Evolutionary conservation across 2,888 invertebrate species (phyloP), one percentile per base, ranked within the genome.

Genomic region (Watsonalla cultraria): DNA sequence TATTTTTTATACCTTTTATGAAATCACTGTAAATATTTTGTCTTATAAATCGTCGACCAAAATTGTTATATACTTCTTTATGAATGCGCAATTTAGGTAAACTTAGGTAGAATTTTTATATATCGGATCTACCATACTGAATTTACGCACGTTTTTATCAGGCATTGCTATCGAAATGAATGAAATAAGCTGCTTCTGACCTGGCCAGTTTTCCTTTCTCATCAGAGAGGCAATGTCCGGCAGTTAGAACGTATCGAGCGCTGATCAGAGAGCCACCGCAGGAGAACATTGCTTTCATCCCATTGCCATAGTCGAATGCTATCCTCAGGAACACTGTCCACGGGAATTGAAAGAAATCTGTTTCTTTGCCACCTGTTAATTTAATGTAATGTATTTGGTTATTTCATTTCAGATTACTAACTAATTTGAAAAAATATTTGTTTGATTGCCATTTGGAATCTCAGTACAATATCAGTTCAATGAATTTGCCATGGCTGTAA

Each of bases 241-340:
- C 90, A 0, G 88, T 85, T 0, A 90, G 76, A 0, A 90, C 74
- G 53, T 80, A 87, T 57, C 68, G 70, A 0, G 81, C 68, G 61
- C 89, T 90, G 57, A 90, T 79, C 9, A 90, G 68, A 1, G 88
- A 83, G 0, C 90, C 90, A 0, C 90, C 90, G 51, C 90, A 90
- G 57, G 77, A 80, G 60, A 82, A 86, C 0, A 77, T 58, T 0
- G 66, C 57, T 15, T 63, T 62, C 37, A 61, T 75, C 37, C 8
- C 7, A 15, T 62, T 55, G 0, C 76, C 80, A 46, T 79, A 77
- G 37, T 72, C 68, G 57, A 88, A 89, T 2, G 76, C 78, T 2
- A 81, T 68, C 55, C 74, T 71, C 47, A 90, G 58, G 0, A 85
- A 75, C 1, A 72, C 87, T 0, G 86, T 86, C 90, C 90, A 90